Base-by-base conservation (phyloP, 2,888 invertebrate species). In the Pelosia muscerda region DNA sequence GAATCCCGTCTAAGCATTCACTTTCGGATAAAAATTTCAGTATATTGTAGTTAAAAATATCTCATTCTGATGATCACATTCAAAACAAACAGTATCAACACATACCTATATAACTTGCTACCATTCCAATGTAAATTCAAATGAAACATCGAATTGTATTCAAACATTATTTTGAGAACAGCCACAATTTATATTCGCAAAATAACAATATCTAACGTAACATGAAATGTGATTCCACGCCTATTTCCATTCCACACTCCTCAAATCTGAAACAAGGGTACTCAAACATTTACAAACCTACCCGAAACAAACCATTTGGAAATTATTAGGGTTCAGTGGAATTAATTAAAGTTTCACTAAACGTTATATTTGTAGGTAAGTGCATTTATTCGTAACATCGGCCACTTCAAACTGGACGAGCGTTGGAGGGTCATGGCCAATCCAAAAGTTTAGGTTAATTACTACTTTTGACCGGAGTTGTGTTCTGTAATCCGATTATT, bases 321-420 rank as follows among this genome's bases (percentile, higher is more conserved):
- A 86, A 83, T 83, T 84, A 86, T 84, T 81, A 83, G 81, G 88
- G 86, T 86, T 79, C 81, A 80, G 75, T 72, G 75, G 80, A 84
- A 84, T 86, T 88, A 85, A 87, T 88, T 87, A 87, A 87, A 87
- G 81, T 86, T 85, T 84, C 83, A 79, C 83, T 86, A 81, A 84
- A 84, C 83, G 81, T 74, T 71, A 82, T 75, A 77, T 80, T 82
- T 77, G 74, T 78, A 76, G 57, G 70, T 66, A 67, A 75, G 72
- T 79, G 76, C 70, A 77, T 62, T 54, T 62, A 31, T 10, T 62
- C 73, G 71, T 69, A 59, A 69, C 28, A 66, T 63, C 63, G 63
- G 64, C 65, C 69, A 71, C 38, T 71, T 58, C 28, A 57, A 31
- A 25, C 31, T 54, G 60, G 57, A 59, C 65, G 61, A 58, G 65